A percentile compares a stretch with the other conserved stretches of the same genome.
Evolutionary conservation across 2,797 vertebrate genomes (phyloP).

Genomic region (Rhinophrynus dorsalis): DNA sequence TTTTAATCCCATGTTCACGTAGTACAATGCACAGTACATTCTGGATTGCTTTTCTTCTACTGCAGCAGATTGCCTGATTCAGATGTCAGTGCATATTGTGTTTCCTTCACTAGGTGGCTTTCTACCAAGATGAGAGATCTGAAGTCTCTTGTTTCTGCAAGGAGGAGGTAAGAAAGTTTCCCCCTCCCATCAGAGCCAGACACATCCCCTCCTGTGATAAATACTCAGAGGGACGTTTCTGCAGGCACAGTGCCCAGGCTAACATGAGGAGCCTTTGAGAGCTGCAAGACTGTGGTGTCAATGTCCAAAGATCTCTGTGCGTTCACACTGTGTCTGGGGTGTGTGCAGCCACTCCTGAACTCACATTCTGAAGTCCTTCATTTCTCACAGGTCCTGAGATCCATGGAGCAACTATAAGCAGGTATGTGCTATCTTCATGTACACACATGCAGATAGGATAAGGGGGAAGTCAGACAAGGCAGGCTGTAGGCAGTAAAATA

Average conservation of each 20-base stretch:
- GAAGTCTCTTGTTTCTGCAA: background rate
- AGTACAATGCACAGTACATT: conserved; percentile 12
- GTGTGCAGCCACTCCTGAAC: background rate
- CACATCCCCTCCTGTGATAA: conserved; percentile 22
- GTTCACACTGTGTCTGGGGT: background rate
- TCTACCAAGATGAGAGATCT: conserved; percentile 3
- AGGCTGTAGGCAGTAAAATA: too few relatives aligned
- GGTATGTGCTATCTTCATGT: background rate
- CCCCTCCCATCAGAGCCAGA: conserved; percentile 1
- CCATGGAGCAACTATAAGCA: conserved; percentile 12
- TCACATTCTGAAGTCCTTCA: background rate
- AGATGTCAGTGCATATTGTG: conserved; percentile 4
- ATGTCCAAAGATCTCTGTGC: background rate
- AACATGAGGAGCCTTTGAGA: background rate
- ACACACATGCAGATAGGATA: background rate
- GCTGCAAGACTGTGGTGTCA: background rate
- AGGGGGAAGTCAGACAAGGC: background rate
- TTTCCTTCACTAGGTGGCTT: conserved; percentile 34
- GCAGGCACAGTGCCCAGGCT: conserved; percentile 6
- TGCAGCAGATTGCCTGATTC: background rate
- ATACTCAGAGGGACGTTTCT: conserved; percentile 4
- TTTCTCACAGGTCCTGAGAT: background rate
- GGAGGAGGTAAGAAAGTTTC: conserved; percentile 6
- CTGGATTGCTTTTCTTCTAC: background rate
- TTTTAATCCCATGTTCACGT: too few relatives aligned